A percentile compares a stretch with the other conserved stretches of the same genome.
Conservation (phyloP, 2,888 invertebrate genomes). For the Deilephila elpenor region DNA sequence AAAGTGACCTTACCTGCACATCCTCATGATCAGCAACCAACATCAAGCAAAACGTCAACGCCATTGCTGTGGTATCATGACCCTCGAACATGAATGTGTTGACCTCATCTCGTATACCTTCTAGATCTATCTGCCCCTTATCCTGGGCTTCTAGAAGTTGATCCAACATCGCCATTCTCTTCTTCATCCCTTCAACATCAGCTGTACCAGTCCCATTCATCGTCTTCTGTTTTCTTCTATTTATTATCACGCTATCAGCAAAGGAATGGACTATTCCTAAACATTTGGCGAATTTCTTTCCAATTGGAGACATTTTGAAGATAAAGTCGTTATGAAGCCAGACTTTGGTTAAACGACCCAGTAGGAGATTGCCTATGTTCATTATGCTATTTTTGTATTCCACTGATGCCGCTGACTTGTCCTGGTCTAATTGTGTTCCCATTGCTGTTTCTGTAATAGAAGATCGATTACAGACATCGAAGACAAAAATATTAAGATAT, state of each 20-base stretch:
- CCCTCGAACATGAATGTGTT: conserved; percentile 90
- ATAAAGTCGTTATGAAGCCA: conserved; percentile 84
- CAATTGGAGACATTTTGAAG: conserved; percentile 64
- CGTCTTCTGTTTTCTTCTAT: conserved; percentile 10
- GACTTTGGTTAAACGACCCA: conserved; percentile 65
- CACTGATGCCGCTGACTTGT: conserved; percentile 60
- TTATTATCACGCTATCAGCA: conserved; percentile 23
- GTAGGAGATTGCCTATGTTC: conserved; percentile 37
- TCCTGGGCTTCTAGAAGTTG: conserved; percentile 83
- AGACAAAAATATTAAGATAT: no score
- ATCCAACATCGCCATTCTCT: conserved; percentile 86
- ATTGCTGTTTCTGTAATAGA: conserved; percentile 82
- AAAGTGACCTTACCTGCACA: conserved; percentile 41
- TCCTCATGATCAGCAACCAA: conserved; percentile 65
- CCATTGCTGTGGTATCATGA: conserved; percentile 55
- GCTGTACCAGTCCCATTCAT: not conserved
- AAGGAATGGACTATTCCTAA: conserved; percentile 9
- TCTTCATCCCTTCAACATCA: conserved; percentile 45
- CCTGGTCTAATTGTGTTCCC: conserved; percentile 81
- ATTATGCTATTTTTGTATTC: conserved; percentile 60
- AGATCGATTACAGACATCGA: no score
- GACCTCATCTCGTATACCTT: conserved; percentile 87
- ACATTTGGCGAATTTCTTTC: conserved; percentile 14
- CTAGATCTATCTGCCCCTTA: conserved; percentile 81
- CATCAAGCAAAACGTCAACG: conserved; percentile 67